phyloP scores from a whole-genome alignment of 2,888 invertebrate species.

The Tryphoninae sp. region DNA sequence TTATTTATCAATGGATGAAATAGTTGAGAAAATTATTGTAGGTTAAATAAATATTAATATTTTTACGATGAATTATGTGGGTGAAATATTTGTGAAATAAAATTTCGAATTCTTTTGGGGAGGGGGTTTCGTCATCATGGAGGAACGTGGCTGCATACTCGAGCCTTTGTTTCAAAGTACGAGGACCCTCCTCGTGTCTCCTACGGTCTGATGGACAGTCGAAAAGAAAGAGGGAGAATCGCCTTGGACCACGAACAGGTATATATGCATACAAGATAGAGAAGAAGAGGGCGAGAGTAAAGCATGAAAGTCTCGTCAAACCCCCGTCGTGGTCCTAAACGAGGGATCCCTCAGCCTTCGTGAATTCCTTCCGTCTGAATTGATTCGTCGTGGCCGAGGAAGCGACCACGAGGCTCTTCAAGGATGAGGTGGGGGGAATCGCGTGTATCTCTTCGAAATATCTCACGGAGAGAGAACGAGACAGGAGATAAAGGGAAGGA shows the following conservation, averaged over 20 bases:
- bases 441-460: slow-evolving; percentile 60
- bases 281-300: slow-evolving; percentile 28
- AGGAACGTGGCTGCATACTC: slow-evolving; percentile 1
- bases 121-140: background rate
- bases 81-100: no score
- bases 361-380: slow-evolving; percentile 66
- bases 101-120: no score
- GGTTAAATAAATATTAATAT: no score
- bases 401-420: slow-evolving; percentile 37
- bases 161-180: slow-evolving; percentile 65
- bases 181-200: slow-evolving; percentile 47
- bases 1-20: no score
- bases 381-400: slow-evolving; percentile 66
- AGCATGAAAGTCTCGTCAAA: slow-evolving; percentile 51
- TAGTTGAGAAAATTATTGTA: no score
- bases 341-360: slow-evolving; percentile 61
- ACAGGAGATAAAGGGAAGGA: background rate
- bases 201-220: slow-evolving; percentile 43
- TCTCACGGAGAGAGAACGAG: slow-evolving; percentile 28
- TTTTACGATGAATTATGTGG: no score
- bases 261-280: slow-evolving; percentile 36
- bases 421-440: slow-evolving; percentile 29
- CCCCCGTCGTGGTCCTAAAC: slow-evolving; percentile 59
- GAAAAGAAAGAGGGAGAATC: slow-evolving; percentile 33
- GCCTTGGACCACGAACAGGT: slow-evolving; percentile 55